Evolutionary conservation across 2,113 vertebrate species (phyloP).

Genomic region (Rhinolophus sinicus): DNA sequence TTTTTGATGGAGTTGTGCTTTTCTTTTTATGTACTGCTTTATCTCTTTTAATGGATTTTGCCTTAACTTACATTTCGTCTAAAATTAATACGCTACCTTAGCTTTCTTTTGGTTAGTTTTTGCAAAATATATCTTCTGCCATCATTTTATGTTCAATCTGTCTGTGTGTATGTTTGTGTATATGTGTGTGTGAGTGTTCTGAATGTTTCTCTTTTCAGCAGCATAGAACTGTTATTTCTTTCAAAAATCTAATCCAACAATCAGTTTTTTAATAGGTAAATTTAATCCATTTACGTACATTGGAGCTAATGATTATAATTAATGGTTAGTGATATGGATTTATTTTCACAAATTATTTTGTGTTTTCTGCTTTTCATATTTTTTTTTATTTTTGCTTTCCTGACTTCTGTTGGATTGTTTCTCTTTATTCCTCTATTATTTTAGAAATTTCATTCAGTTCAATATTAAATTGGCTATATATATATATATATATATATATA

Average conservation of each 20-base stretch:
- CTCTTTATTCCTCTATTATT: neutral
- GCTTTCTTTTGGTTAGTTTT: neutral
- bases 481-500: neutral
- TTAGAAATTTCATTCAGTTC: neutral
- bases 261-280: neutral
- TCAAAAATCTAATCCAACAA: neutral
- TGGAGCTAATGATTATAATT: neutral
- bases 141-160: neutral
- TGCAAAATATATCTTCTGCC: neutral
- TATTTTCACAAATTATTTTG: constrained; percentile 26
- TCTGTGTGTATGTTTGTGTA: neutral
- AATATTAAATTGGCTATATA: neutral
- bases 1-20: neutral
- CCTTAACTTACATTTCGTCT: neutral
- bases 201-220: neutral
- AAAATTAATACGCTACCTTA: neutral
- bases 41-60: neutral
- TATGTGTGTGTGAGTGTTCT: neutral
- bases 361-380: neutral
- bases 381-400: neutral
- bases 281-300: neutral
- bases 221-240: neutral
- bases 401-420: neutral
- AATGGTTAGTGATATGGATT: neutral
- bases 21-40: neutral